Percentiles rank a stretch among this genome's conserved stretches.
These are phyloP conservation scores for Chaetodon trifasciatus DNA, from an alignment of 2,797 vertebrate species.

Conservation along the genomic window DNA sequence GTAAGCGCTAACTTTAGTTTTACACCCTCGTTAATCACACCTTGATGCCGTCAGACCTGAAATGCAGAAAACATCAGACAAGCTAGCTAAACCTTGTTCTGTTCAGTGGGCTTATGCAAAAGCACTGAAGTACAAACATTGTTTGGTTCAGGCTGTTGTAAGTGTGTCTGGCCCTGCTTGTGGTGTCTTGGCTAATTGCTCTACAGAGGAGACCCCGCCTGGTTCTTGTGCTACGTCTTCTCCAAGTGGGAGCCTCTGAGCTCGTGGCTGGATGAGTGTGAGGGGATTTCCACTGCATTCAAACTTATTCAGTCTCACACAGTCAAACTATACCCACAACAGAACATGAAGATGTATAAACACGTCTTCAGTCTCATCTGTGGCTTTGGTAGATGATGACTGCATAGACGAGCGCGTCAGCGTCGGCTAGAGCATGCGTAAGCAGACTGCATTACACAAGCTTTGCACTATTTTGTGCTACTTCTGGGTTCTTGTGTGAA, in stretches of 20 bases:
- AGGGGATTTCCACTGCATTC: conserved; percentile 66
- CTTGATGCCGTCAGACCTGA: conserved; percentile 40
- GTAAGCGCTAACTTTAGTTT: conserved; percentile 23
- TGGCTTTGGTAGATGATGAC: conserved; percentile 24
- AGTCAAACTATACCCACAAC: conserved; percentile 32
- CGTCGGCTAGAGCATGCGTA: conserved; percentile 1
- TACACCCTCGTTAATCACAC: conserved; percentile 43
- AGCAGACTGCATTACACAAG: conserved; percentile 35
- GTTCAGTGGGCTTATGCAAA: conserved; percentile 3
- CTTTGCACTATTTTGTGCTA: conserved; percentile 21
- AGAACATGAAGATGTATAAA: conserved; percentile 36
- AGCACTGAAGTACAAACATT: conserved; percentile 17
- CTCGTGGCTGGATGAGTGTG: conserved; percentile 22
- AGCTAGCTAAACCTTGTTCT: conserved; percentile 29
- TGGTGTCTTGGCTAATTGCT: conserved; percentile 59
- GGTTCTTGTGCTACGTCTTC: conserved; percentile 43
- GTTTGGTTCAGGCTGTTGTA: conserved; percentile 43
- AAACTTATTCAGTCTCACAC: conserved; percentile 28
- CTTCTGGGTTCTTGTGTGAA: conserved; percentile 1
- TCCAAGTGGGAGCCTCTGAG: conserved; percentile 43
- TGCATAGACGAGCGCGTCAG: conserved; percentile 18
- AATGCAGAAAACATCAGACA: conserved; percentile 33
- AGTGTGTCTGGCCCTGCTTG: conserved; percentile 51
- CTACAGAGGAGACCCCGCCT: conserved; percentile 47
- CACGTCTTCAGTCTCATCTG: conserved; percentile 32